Base-by-base conservation (phyloP, 2,797 vertebrate species). In the Paramormyrops hopkinsi region DNA sequence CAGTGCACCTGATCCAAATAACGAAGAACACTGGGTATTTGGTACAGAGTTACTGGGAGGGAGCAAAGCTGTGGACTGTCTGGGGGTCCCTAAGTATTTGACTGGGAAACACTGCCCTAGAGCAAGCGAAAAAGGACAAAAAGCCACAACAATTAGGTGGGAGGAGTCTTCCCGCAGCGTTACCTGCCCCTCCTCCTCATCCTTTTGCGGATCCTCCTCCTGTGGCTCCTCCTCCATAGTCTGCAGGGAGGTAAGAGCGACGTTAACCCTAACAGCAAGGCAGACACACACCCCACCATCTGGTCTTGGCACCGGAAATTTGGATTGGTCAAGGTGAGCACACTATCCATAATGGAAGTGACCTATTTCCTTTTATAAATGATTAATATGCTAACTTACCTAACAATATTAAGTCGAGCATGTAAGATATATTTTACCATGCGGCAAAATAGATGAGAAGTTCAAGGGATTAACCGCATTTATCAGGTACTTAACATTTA, bases 171-270 rank as follows among this genome's bases (percentile, higher is more conserved):
- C 79, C 69, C 17, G 73, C 48, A 85, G 89, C 56, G 50, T 87
- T 90, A 19, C 86, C 89, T 90, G 90, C 90, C 88, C 94, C 94
- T 95, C 95, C 95, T 76, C 89, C 90, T 93, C 93, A 89, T 93
- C 93, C 88, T 88, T 91, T 73, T 92, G 86, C 84, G 91, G 85
- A 88, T 91, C 90, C 89, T 59, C 90, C 65, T 91, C 93, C 88
- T 92, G 91, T 89, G 91, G 90, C 88, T 56, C 90, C 79, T 91
- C 93, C 89, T 92, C 92, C 88, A 89, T 90, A 89, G 91, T 89
- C 95, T 95, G 93, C 86, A 91, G 93, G 92, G 87, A 92, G 91
- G 93, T 92, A 19, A 92, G 90, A 92, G 89, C 25, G 41, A 88
- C 19, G 9, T 89, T 51, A 59, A 90, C 48, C 86, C 51, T 82